Evolutionary conservation across 2,888 invertebrate species (phyloP).

Genomic region (Ferrisia virgata): DNA sequence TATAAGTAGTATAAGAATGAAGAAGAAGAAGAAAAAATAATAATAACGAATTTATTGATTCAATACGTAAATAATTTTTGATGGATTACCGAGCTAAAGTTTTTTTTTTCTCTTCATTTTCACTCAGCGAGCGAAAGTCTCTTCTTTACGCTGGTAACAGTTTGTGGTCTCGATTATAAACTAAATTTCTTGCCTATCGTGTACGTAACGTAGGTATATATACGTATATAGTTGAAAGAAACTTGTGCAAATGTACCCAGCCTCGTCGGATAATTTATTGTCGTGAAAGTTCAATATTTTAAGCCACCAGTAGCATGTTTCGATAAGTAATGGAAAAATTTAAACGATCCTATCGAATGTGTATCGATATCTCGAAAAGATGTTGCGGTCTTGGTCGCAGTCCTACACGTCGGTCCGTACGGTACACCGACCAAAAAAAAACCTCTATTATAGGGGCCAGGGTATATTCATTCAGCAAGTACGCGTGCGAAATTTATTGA

Average conservation of each 20-base stretch:
- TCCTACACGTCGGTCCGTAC: background rate
- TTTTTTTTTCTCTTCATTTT: background rate
- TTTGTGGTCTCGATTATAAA: background rate
- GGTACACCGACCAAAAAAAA: background rate
- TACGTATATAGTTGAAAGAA: background rate
- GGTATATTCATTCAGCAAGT: background rate
- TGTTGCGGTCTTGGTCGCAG: background rate
- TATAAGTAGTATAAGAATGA: no score
- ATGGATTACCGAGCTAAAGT: background rate
- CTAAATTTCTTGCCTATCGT: background rate
- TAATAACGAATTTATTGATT: background rate
- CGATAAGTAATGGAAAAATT: background rate
- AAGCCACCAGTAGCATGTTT: background rate
- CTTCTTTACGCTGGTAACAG: background rate
- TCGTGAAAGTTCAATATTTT: background rate
- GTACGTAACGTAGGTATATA: no score
- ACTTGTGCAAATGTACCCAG: background rate
- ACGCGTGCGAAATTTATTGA: background rate
- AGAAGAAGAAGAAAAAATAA: background rate
- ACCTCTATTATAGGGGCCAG: background rate
- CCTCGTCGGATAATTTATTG: background rate
- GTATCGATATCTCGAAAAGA: background rate
- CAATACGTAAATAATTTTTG: background rate
- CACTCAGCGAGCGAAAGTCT: background rate
- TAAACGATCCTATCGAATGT: background rate